Evolutionary conservation across 2,888 invertebrate genomes (phyloP), one percentile per base, ranked within the genome.

Genomic region (Nymphalis c-album): DNA sequence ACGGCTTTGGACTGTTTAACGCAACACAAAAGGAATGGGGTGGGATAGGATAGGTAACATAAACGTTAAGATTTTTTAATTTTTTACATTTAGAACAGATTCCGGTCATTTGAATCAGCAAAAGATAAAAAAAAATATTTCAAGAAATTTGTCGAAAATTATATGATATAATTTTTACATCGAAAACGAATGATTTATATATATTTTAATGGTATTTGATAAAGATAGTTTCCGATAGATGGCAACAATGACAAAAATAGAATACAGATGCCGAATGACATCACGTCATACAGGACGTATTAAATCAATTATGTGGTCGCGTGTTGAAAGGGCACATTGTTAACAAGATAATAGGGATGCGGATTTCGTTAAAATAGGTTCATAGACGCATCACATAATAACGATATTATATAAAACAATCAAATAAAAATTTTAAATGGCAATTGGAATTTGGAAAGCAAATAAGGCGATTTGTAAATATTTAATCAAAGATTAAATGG

Each of bases 221-320:
- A 40, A 40, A 13, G 13, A 13, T 40, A 3, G 13, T 13, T 64
- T 61, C 53, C 69, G 67, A 80, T 74, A 78, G 74, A 68, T 55
- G 51, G 35, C 70, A 74, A 77, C 70, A 74, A 76, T 73, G 68
- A 13, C 78, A 79, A 73, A 79, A 84, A 86, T 84, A 85, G 85
- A 84, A 72, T 86, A 87, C 86, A 88, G 79, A 68, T 69, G 75
- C 59, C 68, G 82, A 82, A 81, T 86, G 87, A 73, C 78, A 76
- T 80, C 78, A 76, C 76, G 80, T 72, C 74, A 76, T 72, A 72
- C 82, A 80, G 84, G 81, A 79, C 79, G 84, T 78, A 85, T 87
- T 87, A 75, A 85, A 81, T 79, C 86, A 86, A 90, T 90, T 88
- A 88, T 73, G 78, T 73, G 71, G 71, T 68, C 70, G 73, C 73